Conservation (phyloP, 2,888 invertebrate species). For the Blastobasis adustella region DNA sequence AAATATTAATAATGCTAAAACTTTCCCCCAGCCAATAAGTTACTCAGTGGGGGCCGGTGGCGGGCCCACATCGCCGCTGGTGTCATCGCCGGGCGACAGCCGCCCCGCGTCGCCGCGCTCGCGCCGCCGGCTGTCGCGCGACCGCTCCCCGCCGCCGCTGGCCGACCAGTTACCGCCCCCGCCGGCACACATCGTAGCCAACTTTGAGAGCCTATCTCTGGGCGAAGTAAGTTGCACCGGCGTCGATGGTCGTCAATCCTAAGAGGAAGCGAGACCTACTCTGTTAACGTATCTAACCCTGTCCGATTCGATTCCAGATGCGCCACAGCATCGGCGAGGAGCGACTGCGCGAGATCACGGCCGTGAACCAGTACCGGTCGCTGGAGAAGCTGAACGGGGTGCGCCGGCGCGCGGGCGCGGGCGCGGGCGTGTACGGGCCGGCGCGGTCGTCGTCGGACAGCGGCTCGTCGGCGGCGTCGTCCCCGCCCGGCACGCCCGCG, state of each 20-base stretch:
- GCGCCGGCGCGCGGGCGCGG: constrained; percentile 60
- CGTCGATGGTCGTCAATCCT: no score
- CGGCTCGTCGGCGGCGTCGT: constrained; percentile 59
- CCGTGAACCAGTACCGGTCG: constrained; percentile 71
- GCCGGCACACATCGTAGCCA: constrained; percentile 49
- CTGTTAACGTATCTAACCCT: no score
- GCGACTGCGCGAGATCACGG: constrained; percentile 75
- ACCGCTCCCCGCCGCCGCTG: constrained; percentile 56
- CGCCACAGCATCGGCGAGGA: constrained; percentile 78
- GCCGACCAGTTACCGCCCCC: constrained; percentile 35
- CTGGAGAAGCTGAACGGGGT: constrained; percentile 75
- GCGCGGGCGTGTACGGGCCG: constrained; percentile 27
- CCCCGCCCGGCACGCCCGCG: constrained; percentile 59
- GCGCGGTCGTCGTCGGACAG: constrained; percentile 56
- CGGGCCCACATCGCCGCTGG: constrained; percentile 79
- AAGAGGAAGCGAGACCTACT: no score
- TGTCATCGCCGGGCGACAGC: constrained; percentile 87
- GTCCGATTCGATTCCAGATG: constrained; percentile 52
- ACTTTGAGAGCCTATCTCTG: constrained; percentile 60
- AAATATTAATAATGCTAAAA: no score
- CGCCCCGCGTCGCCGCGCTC: constrained; percentile 80
- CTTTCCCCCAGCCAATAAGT: no score
- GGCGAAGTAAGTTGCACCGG: constrained; percentile 39
- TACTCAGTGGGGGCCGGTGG: constrained; percentile 12
- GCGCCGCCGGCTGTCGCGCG: constrained; percentile 65